phyloP scores from a whole-genome alignment of 37 sponge, comb jelly and placozoan species.

The Oscarella lobularis region DNA sequence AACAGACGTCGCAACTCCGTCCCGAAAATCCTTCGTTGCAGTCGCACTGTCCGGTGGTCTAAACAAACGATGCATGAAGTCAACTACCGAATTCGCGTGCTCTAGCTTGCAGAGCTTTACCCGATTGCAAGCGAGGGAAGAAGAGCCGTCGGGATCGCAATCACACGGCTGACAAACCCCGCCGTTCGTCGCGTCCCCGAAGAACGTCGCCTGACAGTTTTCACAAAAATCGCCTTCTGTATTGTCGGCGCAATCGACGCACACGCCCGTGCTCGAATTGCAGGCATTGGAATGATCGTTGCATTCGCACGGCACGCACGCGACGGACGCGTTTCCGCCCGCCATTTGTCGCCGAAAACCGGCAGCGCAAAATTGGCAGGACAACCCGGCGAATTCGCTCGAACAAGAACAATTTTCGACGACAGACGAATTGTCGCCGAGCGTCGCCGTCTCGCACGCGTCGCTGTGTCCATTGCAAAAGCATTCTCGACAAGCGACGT shows the following conservation, averaged over 20 bases:
- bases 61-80: neutral
- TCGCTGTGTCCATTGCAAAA: constrained; percentile 31
- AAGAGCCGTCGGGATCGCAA: neutral
- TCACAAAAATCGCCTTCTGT: neutral
- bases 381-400: constrained; percentile 10
- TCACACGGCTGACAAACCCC: constrained; percentile 9
- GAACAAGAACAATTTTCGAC: constrained; percentile 52
- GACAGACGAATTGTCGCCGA: neutral
- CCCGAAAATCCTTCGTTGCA: neutral
- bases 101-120: too few relatives aligned
- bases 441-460: constrained; percentile 24
- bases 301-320: neutral
- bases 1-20: neutral
- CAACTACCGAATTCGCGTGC: neutral
- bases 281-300: neutral
- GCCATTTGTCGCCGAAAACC: constrained; percentile 39
- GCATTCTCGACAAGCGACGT: neutral
- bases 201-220: neutral
- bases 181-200: neutral
- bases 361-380: constrained; percentile 39
- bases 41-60: neutral
- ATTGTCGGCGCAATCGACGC: neutral
- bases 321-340: constrained; percentile 20
- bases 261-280: neutral
- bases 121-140: neutral